Percentiles rank a stretch among this genome's conserved stretches.
phyloP scores from a whole-genome alignment of 2,888 invertebrate genomes.

The Arrhopalites spinosus region DNA sequence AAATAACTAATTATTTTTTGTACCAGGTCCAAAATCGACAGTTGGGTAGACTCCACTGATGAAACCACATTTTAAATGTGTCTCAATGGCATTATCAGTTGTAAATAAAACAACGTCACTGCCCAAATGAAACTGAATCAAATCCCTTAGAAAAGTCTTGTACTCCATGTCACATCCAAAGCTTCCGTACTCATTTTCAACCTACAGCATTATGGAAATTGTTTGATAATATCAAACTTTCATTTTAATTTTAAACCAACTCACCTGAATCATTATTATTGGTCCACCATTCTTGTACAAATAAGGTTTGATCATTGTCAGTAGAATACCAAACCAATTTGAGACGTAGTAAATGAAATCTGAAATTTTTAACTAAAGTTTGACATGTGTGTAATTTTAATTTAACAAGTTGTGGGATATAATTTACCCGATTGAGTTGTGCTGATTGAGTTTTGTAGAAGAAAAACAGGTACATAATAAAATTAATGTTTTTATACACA shows the following conservation, averaged over 20 bases:
- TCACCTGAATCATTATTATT: conserved; percentile 82
- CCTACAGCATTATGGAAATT: conserved; percentile 60
- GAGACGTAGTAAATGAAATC: conserved; percentile 62
- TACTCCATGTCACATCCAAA: conserved; percentile 75
- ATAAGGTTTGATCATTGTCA: conserved; percentile 62
- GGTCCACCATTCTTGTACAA: conserved; percentile 78
- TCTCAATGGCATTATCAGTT: conserved; percentile 72
- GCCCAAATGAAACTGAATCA: conserved; percentile 64
- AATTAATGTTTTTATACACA: too few species aligned
- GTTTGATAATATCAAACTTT: neutral
- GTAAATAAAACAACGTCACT: conserved; percentile 77
- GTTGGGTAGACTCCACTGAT: conserved; percentile 72
- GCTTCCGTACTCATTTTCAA: conserved; percentile 94
- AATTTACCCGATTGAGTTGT: conserved; percentile 68
- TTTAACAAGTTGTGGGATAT: neutral
- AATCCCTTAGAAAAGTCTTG: conserved; percentile 69
- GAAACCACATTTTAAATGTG: conserved; percentile 69
- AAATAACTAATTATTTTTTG: too few species aligned
- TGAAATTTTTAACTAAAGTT: conserved; percentile 31
- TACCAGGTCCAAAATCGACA: conserved; percentile 75
- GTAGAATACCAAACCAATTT: conserved; percentile 63
- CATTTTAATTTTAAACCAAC: neutral
- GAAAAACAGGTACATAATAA: too few species aligned
- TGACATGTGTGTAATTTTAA: neutral
- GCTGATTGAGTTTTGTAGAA: too few species aligned